phyloP scores from a whole-genome alignment of 2,113 vertebrate species.

The Pavo muticus region DNA sequence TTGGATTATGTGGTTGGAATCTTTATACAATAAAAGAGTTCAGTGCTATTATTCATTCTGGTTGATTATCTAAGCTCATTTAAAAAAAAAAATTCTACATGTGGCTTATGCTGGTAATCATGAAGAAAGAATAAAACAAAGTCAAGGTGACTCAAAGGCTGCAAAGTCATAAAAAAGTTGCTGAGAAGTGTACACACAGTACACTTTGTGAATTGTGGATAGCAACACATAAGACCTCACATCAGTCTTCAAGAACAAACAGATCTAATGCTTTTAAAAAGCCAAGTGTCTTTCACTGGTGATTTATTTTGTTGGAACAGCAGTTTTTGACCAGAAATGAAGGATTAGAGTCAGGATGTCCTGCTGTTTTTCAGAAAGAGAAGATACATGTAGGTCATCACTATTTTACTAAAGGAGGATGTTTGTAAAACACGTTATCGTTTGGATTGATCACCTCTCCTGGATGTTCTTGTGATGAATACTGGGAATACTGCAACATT shows the following conservation, averaged over 20 bases:
- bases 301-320: background rate
- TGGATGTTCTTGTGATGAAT: background rate
- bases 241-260: background rate
- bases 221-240: accelerated
- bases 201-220: background rate
- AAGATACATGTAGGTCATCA: background rate
- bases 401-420: background rate
- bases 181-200: background rate
- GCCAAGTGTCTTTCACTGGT: background rate
- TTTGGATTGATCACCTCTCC: background rate
- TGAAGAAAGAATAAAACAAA: conserved; percentile 7
- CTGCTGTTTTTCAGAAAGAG: background rate
- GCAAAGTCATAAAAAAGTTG: accelerated
- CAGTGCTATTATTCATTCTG: background rate
- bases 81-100: background rate
- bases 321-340: background rate
- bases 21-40: background rate
- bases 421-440: background rate
- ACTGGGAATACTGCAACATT: background rate
- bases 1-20: background rate
- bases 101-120: background rate
- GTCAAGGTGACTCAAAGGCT: background rate
- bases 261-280: conserved; percentile 3
- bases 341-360: background rate
- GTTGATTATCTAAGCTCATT: background rate